Conservation (phyloP, 1,140 invertebrate species). For the Nasonia giraulti region DNA sequence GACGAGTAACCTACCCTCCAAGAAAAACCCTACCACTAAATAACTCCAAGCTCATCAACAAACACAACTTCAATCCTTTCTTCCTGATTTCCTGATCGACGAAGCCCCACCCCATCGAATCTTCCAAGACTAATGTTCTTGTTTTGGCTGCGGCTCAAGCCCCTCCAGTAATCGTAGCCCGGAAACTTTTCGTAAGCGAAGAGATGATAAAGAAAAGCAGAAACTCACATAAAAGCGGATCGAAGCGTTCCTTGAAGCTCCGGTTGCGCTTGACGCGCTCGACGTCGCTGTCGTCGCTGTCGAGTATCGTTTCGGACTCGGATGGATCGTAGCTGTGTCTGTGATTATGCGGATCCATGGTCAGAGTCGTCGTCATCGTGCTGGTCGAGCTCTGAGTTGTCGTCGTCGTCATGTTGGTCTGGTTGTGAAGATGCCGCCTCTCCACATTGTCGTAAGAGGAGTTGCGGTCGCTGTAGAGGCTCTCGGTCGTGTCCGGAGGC, state of each 20-base stretch:
- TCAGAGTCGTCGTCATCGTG: slow-evolving; percentile 60
- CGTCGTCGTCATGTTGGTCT: slow-evolving; percentile 66
- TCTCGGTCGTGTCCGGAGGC: slow-evolving; percentile 66
- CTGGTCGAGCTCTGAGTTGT: slow-evolving; percentile 57
- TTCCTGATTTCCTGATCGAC: background rate
- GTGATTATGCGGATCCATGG: slow-evolving; percentile 62
- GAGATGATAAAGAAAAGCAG: background rate
- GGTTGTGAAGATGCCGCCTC: slow-evolving; percentile 63
- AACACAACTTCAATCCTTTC: too few species aligned
- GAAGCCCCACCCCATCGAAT: background rate
- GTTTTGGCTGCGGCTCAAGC: background rate
- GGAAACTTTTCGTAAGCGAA: background rate
- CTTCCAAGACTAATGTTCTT: slow-evolving; percentile 3
- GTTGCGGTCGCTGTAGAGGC: slow-evolving; percentile 75
- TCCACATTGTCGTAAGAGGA: slow-evolving; percentile 87
- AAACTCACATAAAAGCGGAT: slow-evolving; percentile 74
- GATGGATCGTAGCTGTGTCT: slow-evolving; percentile 62
- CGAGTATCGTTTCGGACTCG: slow-evolving; percentile 69
- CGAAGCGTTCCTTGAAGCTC: slow-evolving; percentile 83
- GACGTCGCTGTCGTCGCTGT: slow-evolving; percentile 68
- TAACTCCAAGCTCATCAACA: too few species aligned
- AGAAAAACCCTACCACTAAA: background rate
- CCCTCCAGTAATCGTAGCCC: background rate
- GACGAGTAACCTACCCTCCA: background rate
- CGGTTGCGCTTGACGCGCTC: slow-evolving; percentile 77